phyloP scores from a whole-genome alignment of 2,888 invertebrate species.

The Chrysina gloriosa region DNA sequence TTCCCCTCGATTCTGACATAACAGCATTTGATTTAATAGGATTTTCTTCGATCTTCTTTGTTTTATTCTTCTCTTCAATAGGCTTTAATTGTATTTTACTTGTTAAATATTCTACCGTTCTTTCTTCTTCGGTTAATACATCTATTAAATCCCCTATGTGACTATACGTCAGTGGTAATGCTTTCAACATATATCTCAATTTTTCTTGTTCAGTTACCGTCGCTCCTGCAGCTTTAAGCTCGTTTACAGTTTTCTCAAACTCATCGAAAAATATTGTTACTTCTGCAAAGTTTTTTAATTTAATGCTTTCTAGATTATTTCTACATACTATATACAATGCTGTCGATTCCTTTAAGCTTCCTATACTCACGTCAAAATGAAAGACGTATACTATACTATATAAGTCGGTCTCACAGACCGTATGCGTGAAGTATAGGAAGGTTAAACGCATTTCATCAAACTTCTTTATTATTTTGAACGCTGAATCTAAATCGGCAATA shows the following conservation, averaged over 20 bases:
- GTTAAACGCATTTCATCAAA: not conserved
- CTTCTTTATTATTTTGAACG: not conserved
- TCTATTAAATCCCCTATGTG: not conserved
- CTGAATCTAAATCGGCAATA: not conserved
- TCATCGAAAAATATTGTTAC: not conserved
- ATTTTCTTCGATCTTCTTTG: not conserved
- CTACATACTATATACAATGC: not conserved
- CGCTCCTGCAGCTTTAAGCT: conserved; percentile 51
- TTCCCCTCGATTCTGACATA: not conserved
- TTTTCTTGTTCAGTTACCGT: conserved; percentile 50
- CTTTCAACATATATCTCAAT: conserved; percentile 51
- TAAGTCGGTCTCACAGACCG: too few species aligned
- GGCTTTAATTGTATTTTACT: not conserved
- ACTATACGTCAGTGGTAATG: not conserved
- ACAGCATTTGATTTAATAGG: not conserved
- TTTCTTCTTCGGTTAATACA: not conserved
- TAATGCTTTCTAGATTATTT: not conserved
- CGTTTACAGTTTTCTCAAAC: conserved; percentile 42
- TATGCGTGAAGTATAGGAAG: too few species aligned
- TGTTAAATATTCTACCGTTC: not conserved
- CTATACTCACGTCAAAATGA: too few species aligned
- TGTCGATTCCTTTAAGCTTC: not conserved
- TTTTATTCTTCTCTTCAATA: not conserved
- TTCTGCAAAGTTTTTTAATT: not conserved
- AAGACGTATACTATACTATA: too few species aligned